phyloP scores from a whole-genome alignment of 2,113 vertebrate genomes.

The Atlantisia rogersi region DNA sequence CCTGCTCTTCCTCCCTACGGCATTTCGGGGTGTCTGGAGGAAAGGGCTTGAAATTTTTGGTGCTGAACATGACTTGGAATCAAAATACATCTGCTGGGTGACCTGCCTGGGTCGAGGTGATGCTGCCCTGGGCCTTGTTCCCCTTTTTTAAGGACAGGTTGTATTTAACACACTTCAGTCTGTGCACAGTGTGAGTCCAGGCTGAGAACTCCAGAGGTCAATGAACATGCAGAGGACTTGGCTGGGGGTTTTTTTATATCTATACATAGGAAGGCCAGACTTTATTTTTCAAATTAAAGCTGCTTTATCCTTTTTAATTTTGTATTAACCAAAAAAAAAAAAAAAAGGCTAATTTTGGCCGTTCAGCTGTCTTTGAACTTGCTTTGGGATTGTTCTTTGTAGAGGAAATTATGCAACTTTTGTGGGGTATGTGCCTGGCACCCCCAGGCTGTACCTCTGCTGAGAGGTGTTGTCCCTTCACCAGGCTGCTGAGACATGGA shows the following conservation, averaged over 20 bases:
- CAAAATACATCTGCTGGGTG: neutral
- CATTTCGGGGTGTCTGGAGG: slow-evolving; percentile 8
- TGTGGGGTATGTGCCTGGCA: neutral
- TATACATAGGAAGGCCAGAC: neutral
- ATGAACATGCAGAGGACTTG: neutral
- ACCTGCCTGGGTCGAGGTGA: neutral
- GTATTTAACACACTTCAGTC: neutral
- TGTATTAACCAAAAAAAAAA: slow-evolving; percentile 39
- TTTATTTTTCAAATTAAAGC: slow-evolving; percentile 32
- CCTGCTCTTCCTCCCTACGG: neutral
- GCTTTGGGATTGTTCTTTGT: slow-evolving; percentile 36
- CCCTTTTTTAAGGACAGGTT: neutral
- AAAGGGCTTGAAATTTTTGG: neutral
- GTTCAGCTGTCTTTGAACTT: slow-evolving; percentile 1
- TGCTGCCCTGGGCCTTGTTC: neutral
- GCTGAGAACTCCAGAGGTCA: slow-evolving; percentile 16
- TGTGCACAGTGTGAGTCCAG: neutral
- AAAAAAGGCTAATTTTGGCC: neutral
- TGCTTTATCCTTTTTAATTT: slow-evolving; percentile 72
- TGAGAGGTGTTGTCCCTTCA: neutral
- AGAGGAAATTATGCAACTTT: slow-evolving; percentile 4
- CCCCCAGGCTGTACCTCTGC: neutral
- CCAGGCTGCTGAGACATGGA: slow-evolving; percentile 31
- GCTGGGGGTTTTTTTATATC: neutral
- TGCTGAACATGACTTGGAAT: slow-evolving; percentile 29